Evolutionary conservation across 2,797 vertebrate species (phyloP), one percentile per base, ranked within the genome.

Genomic region (Lepus oiostolus): DNA sequence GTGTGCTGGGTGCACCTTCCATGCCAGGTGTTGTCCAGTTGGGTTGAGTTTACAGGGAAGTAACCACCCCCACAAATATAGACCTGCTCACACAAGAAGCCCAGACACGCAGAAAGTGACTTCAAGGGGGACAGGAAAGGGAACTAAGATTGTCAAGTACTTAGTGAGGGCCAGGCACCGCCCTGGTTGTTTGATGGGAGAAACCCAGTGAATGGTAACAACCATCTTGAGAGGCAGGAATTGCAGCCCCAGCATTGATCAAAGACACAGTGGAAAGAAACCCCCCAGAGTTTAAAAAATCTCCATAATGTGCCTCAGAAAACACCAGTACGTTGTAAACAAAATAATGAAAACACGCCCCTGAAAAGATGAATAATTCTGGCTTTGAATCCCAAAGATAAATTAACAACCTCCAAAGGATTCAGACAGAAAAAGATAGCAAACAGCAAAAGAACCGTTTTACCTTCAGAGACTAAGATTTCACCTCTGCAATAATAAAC

Each of bases 171-270:
- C 21, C 58, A 88, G 47, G 35, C n/a, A 83, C 62, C 9, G 38
- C 2, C 42, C 38, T 88, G 75, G 76, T 52, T 85, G 52, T 26
- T 88, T 50, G 82, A 42, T 79, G 50, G 32, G 35, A 67, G 30
- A n/a, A 87, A 76, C 80, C 32, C 77, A 85, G 16, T 88, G 67
- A 94, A 87, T 96, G 75, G 88, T 26, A 50, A 54, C 38, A 82
- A 70, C 9, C 0, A 62, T 42, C 50, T 22, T 13, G 3, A 88
- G 42, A 65, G 5, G 28, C 35, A 83, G 42, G 68, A 24, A 75
- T 35, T 74, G 10, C 42, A 28, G 32, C 16, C 80, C 21, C 17
- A 90, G 4, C 24, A 80, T 88, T 75, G 71, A 90, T 85, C 75
- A 94, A 80, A 93, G 26, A 54, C 50, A 21, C 30, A 70, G 28